A percentile compares a stretch with the other conserved stretches of the same genome.
Evolutionary conservation across 2,888 invertebrate genomes (phyloP).

Genomic region (Chromoteleia sp.): DNA sequence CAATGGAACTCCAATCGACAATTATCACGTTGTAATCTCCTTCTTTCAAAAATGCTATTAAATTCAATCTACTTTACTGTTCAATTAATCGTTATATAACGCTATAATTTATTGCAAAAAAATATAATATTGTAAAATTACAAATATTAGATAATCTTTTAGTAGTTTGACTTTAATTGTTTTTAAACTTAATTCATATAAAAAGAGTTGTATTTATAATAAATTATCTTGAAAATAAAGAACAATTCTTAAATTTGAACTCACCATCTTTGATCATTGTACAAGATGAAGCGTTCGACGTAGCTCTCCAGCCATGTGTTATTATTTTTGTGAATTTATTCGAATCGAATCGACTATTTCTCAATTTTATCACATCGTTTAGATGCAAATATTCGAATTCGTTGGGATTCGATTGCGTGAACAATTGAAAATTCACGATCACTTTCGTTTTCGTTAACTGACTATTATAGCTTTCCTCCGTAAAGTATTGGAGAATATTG

Average conservation of each 20-base stretch:
- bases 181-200: no score
- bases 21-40: constrained; percentile 78
- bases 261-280: constrained; percentile 28
- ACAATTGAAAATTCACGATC: constrained; percentile 10
- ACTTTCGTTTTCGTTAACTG: not conserved
- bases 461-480: not conserved
- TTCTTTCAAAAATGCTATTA: constrained; percentile 74
- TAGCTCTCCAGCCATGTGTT: constrained; percentile 26
- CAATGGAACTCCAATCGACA: constrained; percentile 77
- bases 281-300: constrained; percentile 1
- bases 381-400: constrained; percentile 2
- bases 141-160: no score
- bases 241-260: not conserved
- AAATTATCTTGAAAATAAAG: no score
- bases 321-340: constrained; percentile 12
- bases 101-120: not conserved
- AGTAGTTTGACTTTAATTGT: no score
- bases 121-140: not conserved
- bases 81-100: no score
- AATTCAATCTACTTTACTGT: no score
- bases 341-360: constrained; percentile 7
- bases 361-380: not conserved
- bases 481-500: not conserved
- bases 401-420: constrained; percentile 1
- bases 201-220: no score